A percentile compares a stretch with the other conserved stretches of the same genome.
These are phyloP conservation scores for Ephydatia muelleri DNA, from an alignment of 37 sponge, comb jelly and placozoan genomes.

Conservation along the genomic window DNA sequence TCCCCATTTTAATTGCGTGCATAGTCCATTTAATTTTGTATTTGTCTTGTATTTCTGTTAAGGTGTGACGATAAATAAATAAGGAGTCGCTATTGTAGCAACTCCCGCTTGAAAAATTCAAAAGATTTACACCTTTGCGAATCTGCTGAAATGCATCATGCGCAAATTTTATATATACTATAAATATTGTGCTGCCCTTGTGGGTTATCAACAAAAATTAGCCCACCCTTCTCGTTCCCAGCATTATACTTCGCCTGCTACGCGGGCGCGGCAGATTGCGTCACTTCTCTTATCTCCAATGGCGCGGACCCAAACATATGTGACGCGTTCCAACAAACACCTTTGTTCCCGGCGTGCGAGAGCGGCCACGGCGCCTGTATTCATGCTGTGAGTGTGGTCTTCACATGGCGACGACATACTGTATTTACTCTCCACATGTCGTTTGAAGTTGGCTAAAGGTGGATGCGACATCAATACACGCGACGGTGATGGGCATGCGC, in stretches of 20 bases:
- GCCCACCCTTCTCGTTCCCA: neutral
- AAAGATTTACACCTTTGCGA: conserved; percentile 55
- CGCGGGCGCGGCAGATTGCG: conserved; percentile 38
- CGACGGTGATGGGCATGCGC: conserved; percentile 42
- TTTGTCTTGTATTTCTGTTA: neutral
- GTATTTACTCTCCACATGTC: neutral
- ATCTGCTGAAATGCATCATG: neutral
- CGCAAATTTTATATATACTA: neutral
- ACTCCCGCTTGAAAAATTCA: conserved; percentile 62
- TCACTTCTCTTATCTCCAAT: conserved; percentile 33
- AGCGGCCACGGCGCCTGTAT: conserved; percentile 59
- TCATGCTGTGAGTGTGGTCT: conserved; percentile 48
- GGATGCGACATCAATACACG: conserved; percentile 33
- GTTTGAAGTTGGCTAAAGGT: conserved; percentile 38
- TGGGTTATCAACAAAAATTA: conserved; percentile 1
- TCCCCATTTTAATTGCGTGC: neutral
- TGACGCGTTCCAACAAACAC: conserved; percentile 32
- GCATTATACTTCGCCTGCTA: conserved; percentile 68
- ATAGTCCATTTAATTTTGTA: neutral
- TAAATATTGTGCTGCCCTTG: neutral
- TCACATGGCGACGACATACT: neutral
- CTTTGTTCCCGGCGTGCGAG: conserved; percentile 50
- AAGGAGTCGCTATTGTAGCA: neutral
- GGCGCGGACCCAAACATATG: conserved; percentile 58
- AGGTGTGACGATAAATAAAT: neutral